Percentiles rank a stretch among this genome's conserved stretches.
phyloP scores from a whole-genome alignment of 2,113 vertebrate species.

The Ellobius talpinus region DNA sequence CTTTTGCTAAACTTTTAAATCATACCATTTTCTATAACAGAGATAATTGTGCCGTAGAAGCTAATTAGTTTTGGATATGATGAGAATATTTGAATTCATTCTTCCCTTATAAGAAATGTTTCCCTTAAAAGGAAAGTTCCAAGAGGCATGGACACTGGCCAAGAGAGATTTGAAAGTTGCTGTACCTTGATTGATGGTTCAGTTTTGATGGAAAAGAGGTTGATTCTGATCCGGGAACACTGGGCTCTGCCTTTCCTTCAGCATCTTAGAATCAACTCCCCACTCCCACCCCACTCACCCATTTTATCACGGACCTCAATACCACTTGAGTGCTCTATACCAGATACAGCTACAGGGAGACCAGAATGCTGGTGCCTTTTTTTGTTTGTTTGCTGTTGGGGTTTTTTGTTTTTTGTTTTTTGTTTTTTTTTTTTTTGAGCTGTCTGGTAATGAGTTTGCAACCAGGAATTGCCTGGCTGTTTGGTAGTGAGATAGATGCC shows the following conservation, averaged over 20 bases:
- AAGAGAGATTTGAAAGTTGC: slow-evolving; percentile 21
- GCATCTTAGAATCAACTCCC: not conserved
- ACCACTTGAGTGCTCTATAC: slow-evolving; percentile 33
- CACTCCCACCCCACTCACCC: not conserved
- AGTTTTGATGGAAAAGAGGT: not conserved
- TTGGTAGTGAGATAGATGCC: not conserved
- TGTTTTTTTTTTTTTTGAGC: not conserved
- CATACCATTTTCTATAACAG: slow-evolving; percentile 21
- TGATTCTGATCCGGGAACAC: slow-evolving; percentile 3
- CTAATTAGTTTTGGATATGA: not conserved
- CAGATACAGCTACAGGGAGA: not conserved
- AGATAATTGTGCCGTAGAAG: slow-evolving; percentile 44
- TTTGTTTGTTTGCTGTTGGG: not conserved
- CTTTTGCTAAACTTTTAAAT: not conserved
- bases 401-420: too few species aligned
- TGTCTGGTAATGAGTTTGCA: not conserved
- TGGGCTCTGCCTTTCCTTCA: not conserved
- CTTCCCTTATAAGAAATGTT: not conserved
- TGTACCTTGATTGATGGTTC: not conserved
- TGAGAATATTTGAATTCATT: not conserved
- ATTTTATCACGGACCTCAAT: not conserved
- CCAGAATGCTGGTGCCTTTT: not conserved
- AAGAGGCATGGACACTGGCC: not conserved
- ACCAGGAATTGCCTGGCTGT: not conserved
- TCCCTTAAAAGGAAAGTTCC: not conserved